Percentiles rank a stretch among this genome's conserved stretches.
phyloP scores from a whole-genome alignment of 2,113 vertebrate genomes.

The Takifugu bimaculatus region DNA sequence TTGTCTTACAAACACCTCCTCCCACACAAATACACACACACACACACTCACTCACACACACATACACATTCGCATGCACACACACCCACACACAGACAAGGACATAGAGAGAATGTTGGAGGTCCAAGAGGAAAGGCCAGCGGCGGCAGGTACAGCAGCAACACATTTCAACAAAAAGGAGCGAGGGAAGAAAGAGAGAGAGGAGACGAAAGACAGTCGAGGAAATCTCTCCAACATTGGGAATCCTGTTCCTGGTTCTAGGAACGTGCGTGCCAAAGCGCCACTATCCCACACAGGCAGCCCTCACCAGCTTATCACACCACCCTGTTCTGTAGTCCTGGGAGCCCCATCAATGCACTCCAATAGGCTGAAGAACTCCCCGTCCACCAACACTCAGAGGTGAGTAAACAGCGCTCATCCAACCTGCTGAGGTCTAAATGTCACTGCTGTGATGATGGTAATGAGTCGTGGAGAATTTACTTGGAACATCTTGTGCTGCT shows the following conservation, averaged over 20 bases:
- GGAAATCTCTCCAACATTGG: conserved; percentile 65
- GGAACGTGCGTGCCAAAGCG: conserved; percentile 67
- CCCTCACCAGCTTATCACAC: conserved; percentile 73
- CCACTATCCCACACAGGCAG: conserved; percentile 68
- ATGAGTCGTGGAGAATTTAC: too few species aligned
- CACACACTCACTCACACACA: conserved; percentile 19
- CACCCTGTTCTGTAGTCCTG: conserved; percentile 73
- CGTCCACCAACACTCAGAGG: conserved; percentile 75
- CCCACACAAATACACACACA: conserved; percentile 16
- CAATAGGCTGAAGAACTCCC: conserved; percentile 74
- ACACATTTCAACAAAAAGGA: conserved; percentile 75
- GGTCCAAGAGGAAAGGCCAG: conserved; percentile 76
- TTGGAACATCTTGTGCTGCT: too few species aligned
- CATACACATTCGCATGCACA: conserved; percentile 21
- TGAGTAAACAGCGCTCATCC: conserved; percentile 33
- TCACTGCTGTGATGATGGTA: background rate
- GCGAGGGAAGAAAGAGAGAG: conserved; percentile 71
- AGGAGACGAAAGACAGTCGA: conserved; percentile 69
- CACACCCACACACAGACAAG: conserved; percentile 47
- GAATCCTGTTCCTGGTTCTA: conserved; percentile 62
- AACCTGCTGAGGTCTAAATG: background rate
- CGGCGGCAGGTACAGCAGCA: conserved; percentile 72
- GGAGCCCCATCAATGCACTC: conserved; percentile 74
- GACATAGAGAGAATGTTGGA: conserved; percentile 73
- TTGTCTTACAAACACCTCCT: conserved; percentile 42